Conservation (phyloP, 2,797 vertebrate species). For the Cheirogaleus major region DNA sequence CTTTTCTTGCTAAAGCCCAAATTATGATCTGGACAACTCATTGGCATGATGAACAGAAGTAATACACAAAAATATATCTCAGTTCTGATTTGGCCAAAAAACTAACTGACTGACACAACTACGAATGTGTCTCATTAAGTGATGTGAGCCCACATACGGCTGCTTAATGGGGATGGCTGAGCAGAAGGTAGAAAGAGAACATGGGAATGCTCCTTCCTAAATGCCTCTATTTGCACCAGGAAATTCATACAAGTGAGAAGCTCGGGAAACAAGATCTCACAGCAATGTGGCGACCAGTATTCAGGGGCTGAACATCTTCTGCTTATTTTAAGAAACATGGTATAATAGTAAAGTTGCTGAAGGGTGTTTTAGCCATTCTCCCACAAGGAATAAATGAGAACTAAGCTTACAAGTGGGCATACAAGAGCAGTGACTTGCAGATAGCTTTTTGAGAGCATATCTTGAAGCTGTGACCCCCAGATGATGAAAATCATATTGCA, state of each 20-base stretch:
- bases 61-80: background rate
- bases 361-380: background rate
- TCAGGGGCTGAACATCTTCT: background rate
- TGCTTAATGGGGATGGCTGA: background rate
- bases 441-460: background rate
- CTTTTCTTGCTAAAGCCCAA: conserved; percentile 1
- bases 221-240: background rate
- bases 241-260: background rate
- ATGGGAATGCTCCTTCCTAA: background rate
- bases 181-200: background rate
- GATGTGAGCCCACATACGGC: background rate
- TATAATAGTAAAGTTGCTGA: background rate
- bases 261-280: background rate
- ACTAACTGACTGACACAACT: background rate
- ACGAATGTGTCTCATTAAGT: background rate
- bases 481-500: background rate
- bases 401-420: background rate
- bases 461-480: background rate
- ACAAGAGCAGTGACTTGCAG: background rate
- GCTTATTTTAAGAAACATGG: background rate
- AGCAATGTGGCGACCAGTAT: background rate
- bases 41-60: background rate
- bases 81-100: conserved; percentile 15
- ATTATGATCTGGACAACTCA: conserved; percentile 14
- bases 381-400: background rate